phyloP scores from a whole-genome alignment of 2,888 invertebrate genomes.

The Plemyria rubiginata region DNA sequence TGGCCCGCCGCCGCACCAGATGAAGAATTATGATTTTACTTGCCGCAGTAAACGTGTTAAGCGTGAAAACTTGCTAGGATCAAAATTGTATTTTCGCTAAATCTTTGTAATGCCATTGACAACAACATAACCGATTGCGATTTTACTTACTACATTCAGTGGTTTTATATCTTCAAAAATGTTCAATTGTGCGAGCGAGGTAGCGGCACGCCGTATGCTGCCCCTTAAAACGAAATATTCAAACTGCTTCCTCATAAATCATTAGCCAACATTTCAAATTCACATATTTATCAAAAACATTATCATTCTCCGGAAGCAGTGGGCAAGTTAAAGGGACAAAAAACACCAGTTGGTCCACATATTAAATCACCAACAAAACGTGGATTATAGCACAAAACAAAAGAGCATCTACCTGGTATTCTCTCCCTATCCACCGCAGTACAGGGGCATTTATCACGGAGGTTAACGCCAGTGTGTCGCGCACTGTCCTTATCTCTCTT shows the following conservation, averaged over 20 bases:
- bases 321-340: conserved; percentile 1
- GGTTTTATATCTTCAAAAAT: too few relatives aligned
- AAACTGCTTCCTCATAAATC: not conserved
- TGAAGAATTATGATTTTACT: too few relatives aligned
- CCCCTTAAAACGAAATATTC: not conserved
- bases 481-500: not conserved
- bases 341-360: conserved; percentile 8
- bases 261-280: not conserved
- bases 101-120: too few relatives aligned
- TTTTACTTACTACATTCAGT: too few relatives aligned
- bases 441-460: conserved; percentile 53
- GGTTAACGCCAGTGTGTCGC: conserved; percentile 47
- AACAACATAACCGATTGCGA: too few relatives aligned
- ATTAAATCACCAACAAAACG: conserved; percentile 26
- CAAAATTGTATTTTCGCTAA: too few relatives aligned
- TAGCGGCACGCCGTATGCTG: too few relatives aligned
- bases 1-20: too few relatives aligned
- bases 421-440: conserved; percentile 51
- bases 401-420: conserved; percentile 40
- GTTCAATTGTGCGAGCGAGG: too few relatives aligned
- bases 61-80: too few relatives aligned
- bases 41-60: too few relatives aligned
- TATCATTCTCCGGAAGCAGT: not conserved
- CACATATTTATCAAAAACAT: not conserved
- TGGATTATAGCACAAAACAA: conserved; percentile 27